Conservation (phyloP, 2,113 vertebrate genomes). For the Ivindomyrus marchei region DNA sequence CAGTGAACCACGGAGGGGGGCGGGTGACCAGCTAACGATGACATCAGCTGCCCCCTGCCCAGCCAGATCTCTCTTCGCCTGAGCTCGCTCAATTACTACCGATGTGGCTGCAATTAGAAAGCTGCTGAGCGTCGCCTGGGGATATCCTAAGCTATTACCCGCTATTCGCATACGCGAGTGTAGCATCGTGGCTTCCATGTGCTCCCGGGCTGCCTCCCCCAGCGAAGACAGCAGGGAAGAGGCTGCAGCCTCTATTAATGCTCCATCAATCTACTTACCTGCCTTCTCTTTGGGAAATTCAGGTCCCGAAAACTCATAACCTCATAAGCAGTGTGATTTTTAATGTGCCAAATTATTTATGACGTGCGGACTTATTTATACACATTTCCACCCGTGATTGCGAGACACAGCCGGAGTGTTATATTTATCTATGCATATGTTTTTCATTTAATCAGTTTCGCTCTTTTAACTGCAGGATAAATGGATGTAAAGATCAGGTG, state of each 20-base stretch:
- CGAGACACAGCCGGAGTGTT: neutral
- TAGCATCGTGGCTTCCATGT: neutral
- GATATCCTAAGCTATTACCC: neutral
- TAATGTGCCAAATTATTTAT: neutral
- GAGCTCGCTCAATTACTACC: neutral
- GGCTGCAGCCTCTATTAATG: neutral
- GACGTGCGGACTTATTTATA: neutral
- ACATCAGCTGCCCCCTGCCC: neutral
- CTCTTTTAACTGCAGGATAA: neutral
- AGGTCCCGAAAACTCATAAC: neutral
- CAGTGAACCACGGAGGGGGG: neutral
- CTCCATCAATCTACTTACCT: neutral
- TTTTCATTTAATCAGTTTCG: neutral
- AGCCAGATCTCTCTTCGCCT: neutral
- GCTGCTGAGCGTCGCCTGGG: neutral
- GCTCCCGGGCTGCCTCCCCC: neutral
- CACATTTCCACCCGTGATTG: neutral
- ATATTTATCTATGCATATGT: neutral
- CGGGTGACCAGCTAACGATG: neutral
- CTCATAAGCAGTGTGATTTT: neutral
- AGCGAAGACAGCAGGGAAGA: neutral
- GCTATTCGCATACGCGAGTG: neutral
- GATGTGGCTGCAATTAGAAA: neutral
- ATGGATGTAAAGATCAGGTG: neutral
- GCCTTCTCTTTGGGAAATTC: neutral